Evolutionary conservation across 1,140 invertebrate genomes (phyloP).

Genomic region (Oreohelix idahoensis): DNA sequence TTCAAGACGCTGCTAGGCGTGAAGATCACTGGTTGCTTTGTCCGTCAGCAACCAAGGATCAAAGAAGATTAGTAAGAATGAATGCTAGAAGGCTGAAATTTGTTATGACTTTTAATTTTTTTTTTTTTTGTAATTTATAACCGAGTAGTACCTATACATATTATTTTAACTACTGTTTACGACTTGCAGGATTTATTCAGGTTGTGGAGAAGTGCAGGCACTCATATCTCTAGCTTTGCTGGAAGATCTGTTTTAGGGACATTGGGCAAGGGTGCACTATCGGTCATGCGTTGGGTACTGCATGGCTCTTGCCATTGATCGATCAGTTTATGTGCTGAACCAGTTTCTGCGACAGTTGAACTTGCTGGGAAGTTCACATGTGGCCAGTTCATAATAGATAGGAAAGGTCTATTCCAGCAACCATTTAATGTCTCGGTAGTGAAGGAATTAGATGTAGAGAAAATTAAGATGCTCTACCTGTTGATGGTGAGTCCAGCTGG

Average conservation of each 20-base stretch:
- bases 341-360: constrained; percentile 55
- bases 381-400: constrained; percentile 65
- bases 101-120: too few species aligned
- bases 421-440: constrained; percentile 53
- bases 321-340: constrained; percentile 42
- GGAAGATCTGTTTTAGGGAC: constrained; percentile 30
- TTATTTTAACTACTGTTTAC: too few species aligned
- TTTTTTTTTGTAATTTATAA: too few species aligned
- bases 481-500: constrained; percentile 29
- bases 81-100: too few species aligned
- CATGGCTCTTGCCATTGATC: constrained; percentile 49
- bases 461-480: constrained; percentile 28
- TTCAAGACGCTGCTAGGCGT: too few species aligned
- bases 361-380: constrained; percentile 56
- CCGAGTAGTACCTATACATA: too few species aligned
- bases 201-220: constrained; percentile 38
- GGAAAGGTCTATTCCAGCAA: constrained; percentile 44
- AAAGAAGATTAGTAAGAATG: too few species aligned
- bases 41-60: too few species aligned
- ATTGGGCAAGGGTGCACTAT: constrained; percentile 1
- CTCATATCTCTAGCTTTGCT: constrained; percentile 34
- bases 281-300: constrained; percentile 54
- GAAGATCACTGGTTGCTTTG: too few species aligned
- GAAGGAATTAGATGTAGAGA: constrained; percentile 51
- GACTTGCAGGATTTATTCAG: constrained; percentile 47